Evolutionary conservation across 2,797 vertebrate species (phyloP).

Genomic region (Phrynocephalus vlangalii): DNA sequence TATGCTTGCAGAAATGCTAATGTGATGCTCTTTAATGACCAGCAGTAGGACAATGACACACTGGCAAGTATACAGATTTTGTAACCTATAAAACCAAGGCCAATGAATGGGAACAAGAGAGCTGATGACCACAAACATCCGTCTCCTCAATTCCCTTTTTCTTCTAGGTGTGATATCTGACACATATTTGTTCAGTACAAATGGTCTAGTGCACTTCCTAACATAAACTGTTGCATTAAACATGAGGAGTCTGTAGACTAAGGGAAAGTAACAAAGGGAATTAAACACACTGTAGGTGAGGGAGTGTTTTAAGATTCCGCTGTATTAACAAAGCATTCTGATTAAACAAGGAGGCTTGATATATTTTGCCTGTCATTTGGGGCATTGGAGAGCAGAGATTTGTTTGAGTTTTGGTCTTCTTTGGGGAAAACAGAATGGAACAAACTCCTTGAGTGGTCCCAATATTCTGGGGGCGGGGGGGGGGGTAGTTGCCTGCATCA

Average conservation of each 20-base stretch:
- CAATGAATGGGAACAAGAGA: conserved; percentile 35
- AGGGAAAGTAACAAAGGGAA: conserved; percentile 55
- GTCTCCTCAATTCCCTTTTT: conserved; percentile 20
- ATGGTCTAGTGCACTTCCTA: conserved; percentile 60
- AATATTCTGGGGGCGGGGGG: not conserved
- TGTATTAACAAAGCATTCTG: conserved; percentile 57
- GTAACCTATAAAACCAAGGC: conserved; percentile 39
- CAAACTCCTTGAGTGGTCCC: not conserved
- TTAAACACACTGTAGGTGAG: conserved; percentile 65
- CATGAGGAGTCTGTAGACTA: conserved; percentile 62
- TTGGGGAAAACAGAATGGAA: conserved; percentile 17
- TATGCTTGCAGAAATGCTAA: not conserved
- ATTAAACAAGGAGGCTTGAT: conserved; percentile 58
- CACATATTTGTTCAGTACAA: conserved; percentile 70
- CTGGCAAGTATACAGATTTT: conserved; percentile 15
- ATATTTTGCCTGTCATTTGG: conserved; percentile 52
- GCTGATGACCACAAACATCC: conserved; percentile 15
- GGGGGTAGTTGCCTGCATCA: conserved; percentile 30
- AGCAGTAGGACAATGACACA: conserved; percentile 19
- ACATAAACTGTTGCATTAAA: conserved; percentile 68
- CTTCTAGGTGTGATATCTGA: conserved; percentile 63
- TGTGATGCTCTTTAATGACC: conserved; percentile 33
- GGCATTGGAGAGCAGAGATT: conserved; percentile 53
- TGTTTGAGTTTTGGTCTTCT: conserved; percentile 10
- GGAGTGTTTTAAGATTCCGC: conserved; percentile 50